Evolutionary conservation across 2,113 vertebrate species (phyloP).

Genomic region (Daphoenositta chrysoptera): DNA sequence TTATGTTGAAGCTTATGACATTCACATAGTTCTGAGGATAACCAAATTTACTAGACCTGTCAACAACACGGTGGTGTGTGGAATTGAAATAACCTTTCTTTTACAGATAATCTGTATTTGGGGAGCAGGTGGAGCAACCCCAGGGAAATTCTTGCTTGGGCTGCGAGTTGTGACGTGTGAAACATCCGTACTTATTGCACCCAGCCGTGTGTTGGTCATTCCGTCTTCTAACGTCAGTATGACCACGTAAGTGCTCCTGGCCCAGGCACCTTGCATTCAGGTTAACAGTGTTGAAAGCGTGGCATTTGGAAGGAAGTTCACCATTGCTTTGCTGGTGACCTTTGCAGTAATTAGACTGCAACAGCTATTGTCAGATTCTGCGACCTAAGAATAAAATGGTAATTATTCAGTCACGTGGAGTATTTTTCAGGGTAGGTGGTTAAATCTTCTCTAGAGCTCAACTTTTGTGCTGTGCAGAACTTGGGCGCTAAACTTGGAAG

Average conservation of each 20-base stretch:
- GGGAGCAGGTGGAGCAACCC: constrained; percentile 93
- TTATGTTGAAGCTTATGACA: neutral
- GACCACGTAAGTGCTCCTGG: constrained; percentile 84
- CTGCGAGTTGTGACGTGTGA: constrained; percentile 91
- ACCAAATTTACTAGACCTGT: neutral
- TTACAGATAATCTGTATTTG: constrained; percentile 92
- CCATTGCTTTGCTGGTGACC: neutral
- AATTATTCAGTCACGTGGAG: neutral
- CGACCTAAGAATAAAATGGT: neutral
- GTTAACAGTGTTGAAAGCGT: rapidly evolving
- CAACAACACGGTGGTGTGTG: rapidly evolving
- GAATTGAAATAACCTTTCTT: neutral
- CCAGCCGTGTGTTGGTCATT: constrained; percentile 89
- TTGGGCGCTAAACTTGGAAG: neutral
- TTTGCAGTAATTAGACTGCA: neutral
- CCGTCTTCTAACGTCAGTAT: constrained; percentile 91
- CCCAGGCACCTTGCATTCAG: neutral
- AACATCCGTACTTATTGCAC: constrained; percentile 85
- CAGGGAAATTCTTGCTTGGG: constrained; percentile 93
- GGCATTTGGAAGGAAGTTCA: neutral
- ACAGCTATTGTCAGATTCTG: neutral
- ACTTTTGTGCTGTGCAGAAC: neutral
- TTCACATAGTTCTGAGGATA: neutral
- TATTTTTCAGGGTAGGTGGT: neutral
- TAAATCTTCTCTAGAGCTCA: neutral